Evolutionary conservation across 2,888 invertebrate genomes (phyloP), one percentile per base, ranked within the genome.

Genomic region (Ophion ventricosus): DNA sequence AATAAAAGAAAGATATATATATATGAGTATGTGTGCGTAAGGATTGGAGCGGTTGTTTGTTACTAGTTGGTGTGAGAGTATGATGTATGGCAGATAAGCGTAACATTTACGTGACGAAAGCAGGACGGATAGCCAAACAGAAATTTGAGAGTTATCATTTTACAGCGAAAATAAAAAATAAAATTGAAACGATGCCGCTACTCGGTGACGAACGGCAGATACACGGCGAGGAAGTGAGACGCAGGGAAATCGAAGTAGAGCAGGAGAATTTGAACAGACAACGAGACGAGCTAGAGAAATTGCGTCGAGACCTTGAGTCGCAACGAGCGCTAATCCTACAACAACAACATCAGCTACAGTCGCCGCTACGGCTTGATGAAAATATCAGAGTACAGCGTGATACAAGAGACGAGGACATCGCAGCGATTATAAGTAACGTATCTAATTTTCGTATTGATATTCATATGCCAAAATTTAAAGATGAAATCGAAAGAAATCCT

Each of bases 341-440:
- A 70, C 57, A 72, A n/a, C 35, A 11, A n/a, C 35, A 29, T 14
- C 29, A 29, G 20, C 8, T n/a, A 57, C 2, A 4, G 56, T 11
- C 43, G 10, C 14, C 10, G 43, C 43, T 43, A 49, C 56, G 8
- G 14, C 11, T 14, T 8, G 35, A 29, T 2, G 40, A 66, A 10
- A n/a, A 40, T 40, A 66, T 17, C 35, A 40, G 40, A 20, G 23
- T 35, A 20, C 5, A 63, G 17, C 66, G 40, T 4, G 35, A 10
- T n/a, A 8, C 43, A 69, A 77, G 40, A 14, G 61, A 29, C 5
- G 69, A 69, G 20, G 63, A 70, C 54, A 56, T 78, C 17, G 17
- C 70, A n/a, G 26, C 78, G 56, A 78, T 78, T 64, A 59, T 76
- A 17, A 67, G 59, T 67, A 26, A 59, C 17, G 35, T 76, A 56